Percentiles rank a stretch among this genome's conserved stretches.
Evolutionary conservation across 2,888 invertebrate genomes (phyloP).

Genomic region (Zygothrica quintamaculata): DNA sequence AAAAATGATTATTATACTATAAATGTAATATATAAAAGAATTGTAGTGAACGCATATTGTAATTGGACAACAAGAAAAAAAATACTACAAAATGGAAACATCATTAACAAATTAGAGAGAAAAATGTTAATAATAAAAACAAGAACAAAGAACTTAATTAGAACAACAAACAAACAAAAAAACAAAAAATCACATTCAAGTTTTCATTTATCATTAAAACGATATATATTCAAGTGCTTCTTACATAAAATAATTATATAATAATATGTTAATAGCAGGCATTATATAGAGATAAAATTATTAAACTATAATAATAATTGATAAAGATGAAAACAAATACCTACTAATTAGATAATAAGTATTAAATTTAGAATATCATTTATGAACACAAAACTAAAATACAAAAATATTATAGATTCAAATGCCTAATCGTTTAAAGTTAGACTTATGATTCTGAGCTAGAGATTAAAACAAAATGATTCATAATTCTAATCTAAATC

Average conservation of each 20-base stretch:
- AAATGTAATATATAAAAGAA: slow-evolving; percentile 46
- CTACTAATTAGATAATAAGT: slow-evolving; percentile 70
- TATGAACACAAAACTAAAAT: slow-evolving; percentile 50
- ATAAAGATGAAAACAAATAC: slow-evolving; percentile 39
- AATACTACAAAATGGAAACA: slow-evolving; percentile 29
- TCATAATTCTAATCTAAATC: slow-evolving; percentile 5
- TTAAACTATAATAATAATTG: too few species aligned
- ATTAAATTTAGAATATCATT: slow-evolving; percentile 67
- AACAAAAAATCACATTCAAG: slow-evolving; percentile 47
- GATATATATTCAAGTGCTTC: slow-evolving; percentile 85
- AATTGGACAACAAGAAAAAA: slow-evolving; percentile 52
- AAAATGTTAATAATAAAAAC: slow-evolving; percentile 21
- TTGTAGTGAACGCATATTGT: slow-evolving; percentile 63
- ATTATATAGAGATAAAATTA: slow-evolving; percentile 43
- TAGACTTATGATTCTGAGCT: slow-evolving; percentile 32
- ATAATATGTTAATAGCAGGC: slow-evolving; percentile 64
- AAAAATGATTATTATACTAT: slow-evolving; percentile 34
- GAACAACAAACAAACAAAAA: slow-evolving; percentile 31
- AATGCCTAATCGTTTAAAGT: slow-evolving; percentile 59
- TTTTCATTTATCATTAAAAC: slow-evolving; percentile 82
- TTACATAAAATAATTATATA: slow-evolving; percentile 83
- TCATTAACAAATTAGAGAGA: slow-evolving; percentile 59
- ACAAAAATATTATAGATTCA: slow-evolving; percentile 59
- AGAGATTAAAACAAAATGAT: too few species aligned
- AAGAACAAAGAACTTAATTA: slow-evolving; percentile 21